A percentile compares a stretch with the other conserved stretches of the same genome.
Conservation (phyloP, 92 coral and sea anemone species). For the Paragorgia papillata region DNA sequence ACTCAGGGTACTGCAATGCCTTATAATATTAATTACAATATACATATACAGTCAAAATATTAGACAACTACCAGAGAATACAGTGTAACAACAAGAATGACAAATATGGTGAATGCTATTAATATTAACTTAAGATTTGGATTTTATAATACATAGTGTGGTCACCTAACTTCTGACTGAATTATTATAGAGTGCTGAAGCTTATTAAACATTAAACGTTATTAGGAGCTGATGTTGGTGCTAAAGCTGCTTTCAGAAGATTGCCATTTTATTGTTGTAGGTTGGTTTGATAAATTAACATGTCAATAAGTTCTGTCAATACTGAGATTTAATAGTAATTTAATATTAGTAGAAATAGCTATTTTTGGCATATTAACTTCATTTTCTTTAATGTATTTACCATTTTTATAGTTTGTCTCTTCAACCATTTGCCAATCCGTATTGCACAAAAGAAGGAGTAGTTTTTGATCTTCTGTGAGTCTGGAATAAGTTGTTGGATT, state of each 20-base stretch:
- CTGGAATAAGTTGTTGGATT: neutral
- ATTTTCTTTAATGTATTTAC: neutral
- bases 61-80: neutral
- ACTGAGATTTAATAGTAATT: neutral
- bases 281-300: constrained; percentile 28
- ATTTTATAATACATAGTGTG: no score
- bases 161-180: no score
- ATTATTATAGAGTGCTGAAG: no score
- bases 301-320: neutral
- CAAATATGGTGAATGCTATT: no score
- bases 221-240: constrained; percentile 69
- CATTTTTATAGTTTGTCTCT: constrained; percentile 73
- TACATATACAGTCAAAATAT: no score
- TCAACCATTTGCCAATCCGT: constrained; percentile 98
- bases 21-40: no score
- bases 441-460: constrained; percentile 91
- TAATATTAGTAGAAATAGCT: no score
- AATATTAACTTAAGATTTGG: no score
- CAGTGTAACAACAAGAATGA: no score
- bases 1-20: no score
- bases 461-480: constrained; percentile 96
- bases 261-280: constrained; percentile 93
- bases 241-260: constrained; percentile 90
- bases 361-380: neutral
- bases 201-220: no score